Evolutionary conservation across 2,888 invertebrate genomes (phyloP).

Genomic region (Slavum lentiscoides): DNA sequence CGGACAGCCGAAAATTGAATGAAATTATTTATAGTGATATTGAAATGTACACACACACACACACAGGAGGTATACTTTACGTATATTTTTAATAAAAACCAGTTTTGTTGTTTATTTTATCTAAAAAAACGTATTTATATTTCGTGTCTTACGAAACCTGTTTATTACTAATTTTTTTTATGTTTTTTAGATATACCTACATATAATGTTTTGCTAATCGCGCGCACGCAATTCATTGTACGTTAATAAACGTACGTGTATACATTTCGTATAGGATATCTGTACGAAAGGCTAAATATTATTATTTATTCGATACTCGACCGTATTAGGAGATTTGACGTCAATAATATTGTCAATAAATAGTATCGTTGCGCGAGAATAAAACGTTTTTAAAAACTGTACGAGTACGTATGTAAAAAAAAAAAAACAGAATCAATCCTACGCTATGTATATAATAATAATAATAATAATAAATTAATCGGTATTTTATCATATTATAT

Average conservation of each 20-base stretch:
- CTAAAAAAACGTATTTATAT: not conserved
- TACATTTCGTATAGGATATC: too few species aligned
- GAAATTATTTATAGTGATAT: not conserved
- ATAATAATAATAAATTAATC: too few species aligned
- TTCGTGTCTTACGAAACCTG: constrained; percentile 7
- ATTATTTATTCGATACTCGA: not conserved
- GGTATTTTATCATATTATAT: too few species aligned
- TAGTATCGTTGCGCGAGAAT: too few species aligned
- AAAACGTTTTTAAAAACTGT: too few species aligned
- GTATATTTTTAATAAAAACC: not conserved
- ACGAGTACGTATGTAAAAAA: too few species aligned
- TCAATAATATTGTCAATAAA: not conserved
- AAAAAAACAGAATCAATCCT: too few species aligned
- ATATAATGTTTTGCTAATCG: not conserved
- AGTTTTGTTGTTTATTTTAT: constrained; percentile 13
- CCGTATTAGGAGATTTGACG: not conserved
- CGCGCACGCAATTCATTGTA: not conserved
- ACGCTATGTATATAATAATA: too few species aligned
- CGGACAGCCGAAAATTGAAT: constrained; percentile 2
- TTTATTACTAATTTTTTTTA: constrained; percentile 7
- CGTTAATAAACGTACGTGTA: not conserved
- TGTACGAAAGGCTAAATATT: not conserved
- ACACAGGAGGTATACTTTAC: not conserved
- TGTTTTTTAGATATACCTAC: not conserved
- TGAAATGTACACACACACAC: too few species aligned